Base-by-base conservation (phyloP, 2,797 vertebrate genomes). In the Enteromius mattozi region DNA sequence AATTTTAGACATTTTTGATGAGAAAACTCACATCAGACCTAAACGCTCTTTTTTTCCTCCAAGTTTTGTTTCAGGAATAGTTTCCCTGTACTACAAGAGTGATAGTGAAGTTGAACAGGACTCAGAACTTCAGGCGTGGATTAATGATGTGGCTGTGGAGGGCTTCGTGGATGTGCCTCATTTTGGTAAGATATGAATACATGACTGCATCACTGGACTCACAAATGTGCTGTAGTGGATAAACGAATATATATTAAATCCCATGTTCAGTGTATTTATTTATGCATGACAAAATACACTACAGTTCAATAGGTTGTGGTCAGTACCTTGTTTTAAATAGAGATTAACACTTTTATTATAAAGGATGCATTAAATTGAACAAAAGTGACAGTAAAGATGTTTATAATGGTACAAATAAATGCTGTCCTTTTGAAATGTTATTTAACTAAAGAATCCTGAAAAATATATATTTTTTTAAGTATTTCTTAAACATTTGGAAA, bases 81-180 rank as follows among this genome's bases (percentile, higher is more conserved):
- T 95, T 2, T 76, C 10, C 45, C 81, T 94, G 65, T 95, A 91
- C 85, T 95, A 95, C 85, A 83, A 77, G 68, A 91, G 89, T 45
- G 93, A 95, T 86, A 24, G n/a, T 0, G 92, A 95, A 9, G 90
- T 95, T 13, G 49, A 88, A 33, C 54, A 92, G 65, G 95, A 95
- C 86, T 37, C 69, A 9, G 95, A 95, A 88, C 91, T 95, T 7
- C 94, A 95, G 84, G 90, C 90, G 5, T 95, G 94, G 94, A 91
- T 95, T 81, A 87, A 79, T 81, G 94, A 95, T 21, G 72, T 94
- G 2, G 7, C 85, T 13, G 75, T 90, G n/a, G 93, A 94, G 78
- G 94, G 95, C 75, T 94, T 94, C 70, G 77, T 84, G 6, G 90
- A 94, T 3, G 81, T 93, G 13, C 92, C 93, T 24, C 47, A 72